A percentile compares a stretch with the other conserved stretches of the same genome.
Evolutionary conservation across 2,888 invertebrate species (phyloP).

Genomic region (Ophioninae sp.): DNA sequence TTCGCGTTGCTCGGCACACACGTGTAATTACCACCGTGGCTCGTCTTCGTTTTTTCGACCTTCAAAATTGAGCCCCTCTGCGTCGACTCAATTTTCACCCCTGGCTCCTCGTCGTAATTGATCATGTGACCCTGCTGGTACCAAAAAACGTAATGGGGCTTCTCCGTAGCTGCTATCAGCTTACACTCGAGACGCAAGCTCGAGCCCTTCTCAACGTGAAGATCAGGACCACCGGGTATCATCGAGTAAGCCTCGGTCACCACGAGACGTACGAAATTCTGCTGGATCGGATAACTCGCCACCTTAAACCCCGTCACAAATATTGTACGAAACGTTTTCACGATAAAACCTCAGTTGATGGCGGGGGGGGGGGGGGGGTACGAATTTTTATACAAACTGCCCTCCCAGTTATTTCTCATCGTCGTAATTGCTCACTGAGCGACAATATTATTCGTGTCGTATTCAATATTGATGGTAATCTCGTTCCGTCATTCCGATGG

Average conservation of each 20-base stretch:
- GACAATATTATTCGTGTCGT: no score
- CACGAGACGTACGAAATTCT: conserved; percentile 67
- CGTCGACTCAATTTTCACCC: conserved; percentile 82
- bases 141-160: conserved; percentile 90
- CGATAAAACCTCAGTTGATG: neutral
- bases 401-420: no score
- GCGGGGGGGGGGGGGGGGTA: no score
- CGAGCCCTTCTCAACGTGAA: conserved; percentile 88
- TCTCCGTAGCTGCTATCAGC: conserved; percentile 86
- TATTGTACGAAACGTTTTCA: neutral
- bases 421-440: no score
- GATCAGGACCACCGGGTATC: conserved; percentile 87
- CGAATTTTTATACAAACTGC: no score
- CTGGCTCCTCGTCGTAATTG: conserved; percentile 87
- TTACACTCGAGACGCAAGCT: conserved; percentile 87
- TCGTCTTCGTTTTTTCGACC: conserved; percentile 73
- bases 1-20: conserved; percentile 73
- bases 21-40: conserved; percentile 80
- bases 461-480: no score
- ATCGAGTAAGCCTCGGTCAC: conserved; percentile 86
- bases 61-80: conserved; percentile 74
- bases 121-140: conserved; percentile 93
- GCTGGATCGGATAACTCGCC: conserved; percentile 65
- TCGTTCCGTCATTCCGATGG: no score
- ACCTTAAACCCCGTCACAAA: conserved; percentile 27